Base-by-base conservation (phyloP, 92 coral and sea anemone genomes). In the Siderastrea siderea region DNA sequence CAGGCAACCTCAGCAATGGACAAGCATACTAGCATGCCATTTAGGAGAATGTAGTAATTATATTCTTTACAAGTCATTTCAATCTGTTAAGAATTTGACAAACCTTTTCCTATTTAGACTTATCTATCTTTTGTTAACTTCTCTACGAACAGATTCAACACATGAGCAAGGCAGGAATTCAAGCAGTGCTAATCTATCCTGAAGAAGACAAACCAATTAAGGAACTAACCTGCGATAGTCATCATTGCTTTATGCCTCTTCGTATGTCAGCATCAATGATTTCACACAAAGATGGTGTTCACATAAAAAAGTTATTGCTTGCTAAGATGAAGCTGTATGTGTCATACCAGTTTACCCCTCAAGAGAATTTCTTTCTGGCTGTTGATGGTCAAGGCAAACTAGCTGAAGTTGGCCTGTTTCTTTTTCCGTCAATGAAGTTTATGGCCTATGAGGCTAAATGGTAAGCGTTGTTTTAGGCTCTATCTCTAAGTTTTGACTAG, bases 361-460 rank as follows among this genome's bases (percentile, higher is more conserved):
- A 96, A 67, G 99, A 97, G 82, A 97, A 94, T 82, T 97, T 78
- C 84, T 97, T 97, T 77, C 90, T 97, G 71, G 99, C 96, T 48
- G 92, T 97, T 69, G 98, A 97, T 77, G 98, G 97, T 71, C 95
- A 91, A 79, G 99, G 99, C 46, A 95, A 86, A 75, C 85, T 97
- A 77, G 95, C 96, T 19, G 99, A 97, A 91, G 94, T 97, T 8
- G 99, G 99, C 54, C 63, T 95, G 84, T 96, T 97, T 89, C 90
- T 97, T 54, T 97, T 85, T 74, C 98, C 99, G 0, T 97, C 99
- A 49, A 87, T 97, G 92, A 92, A 94, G 78, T 97, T 97, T 63
- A 81, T 97, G 86, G 99, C 99, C 44, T 97, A 95, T 68, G 99
- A 97, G 90, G 99, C 99, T 15, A 96, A 92, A 69, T 97, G 99